These are phyloP conservation scores for Pyrochroa serraticornis DNA, from an alignment of 2,888 invertebrate genomes.

Conservation along the genomic window DNA sequence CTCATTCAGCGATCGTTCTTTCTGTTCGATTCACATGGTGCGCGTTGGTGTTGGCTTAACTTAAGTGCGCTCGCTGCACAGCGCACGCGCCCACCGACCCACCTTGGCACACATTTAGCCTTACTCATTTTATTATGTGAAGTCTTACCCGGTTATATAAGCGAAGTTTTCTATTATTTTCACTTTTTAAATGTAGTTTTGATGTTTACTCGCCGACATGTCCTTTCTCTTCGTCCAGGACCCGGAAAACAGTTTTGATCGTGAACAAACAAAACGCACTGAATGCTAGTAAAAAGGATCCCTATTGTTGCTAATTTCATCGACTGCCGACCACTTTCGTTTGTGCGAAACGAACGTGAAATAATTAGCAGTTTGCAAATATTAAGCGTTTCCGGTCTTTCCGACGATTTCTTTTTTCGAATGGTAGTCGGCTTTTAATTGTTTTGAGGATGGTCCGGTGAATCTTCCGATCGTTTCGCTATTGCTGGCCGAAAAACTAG, in stretches of 20 bases:
- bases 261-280: conserved; percentile 9
- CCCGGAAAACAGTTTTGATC: conserved; percentile 23
- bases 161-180: conserved; percentile 58
- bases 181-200: conserved; percentile 56
- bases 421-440: too few relatives aligned
- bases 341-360: conserved; percentile 18
- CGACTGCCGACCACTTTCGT: conserved; percentile 11
- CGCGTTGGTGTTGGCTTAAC: not conserved
- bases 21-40: not conserved
- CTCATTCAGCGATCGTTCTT: conserved; percentile 6
- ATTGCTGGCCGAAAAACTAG: too few relatives aligned
- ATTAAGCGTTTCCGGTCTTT: conserved; percentile 10
- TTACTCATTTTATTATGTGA: conserved; percentile 55
- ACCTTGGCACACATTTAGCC: conserved; percentile 57
- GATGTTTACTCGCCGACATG: conserved; percentile 38
- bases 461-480: too few relatives aligned
- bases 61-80: conserved; percentile 7
- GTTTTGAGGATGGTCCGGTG: too few relatives aligned
- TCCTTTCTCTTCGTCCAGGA: conserved; percentile 41
- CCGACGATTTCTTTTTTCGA: not conserved
- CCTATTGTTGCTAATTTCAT: conserved; percentile 17
- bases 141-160: conserved; percentile 56
- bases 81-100: conserved; percentile 49
- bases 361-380: conserved; percentile 11
- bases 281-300: conserved; percentile 6